Percentiles rank a stretch among this genome's conserved stretches.
Conservation (phyloP, 2,797 vertebrate genomes). For the Rhinichthys osculus region DNA sequence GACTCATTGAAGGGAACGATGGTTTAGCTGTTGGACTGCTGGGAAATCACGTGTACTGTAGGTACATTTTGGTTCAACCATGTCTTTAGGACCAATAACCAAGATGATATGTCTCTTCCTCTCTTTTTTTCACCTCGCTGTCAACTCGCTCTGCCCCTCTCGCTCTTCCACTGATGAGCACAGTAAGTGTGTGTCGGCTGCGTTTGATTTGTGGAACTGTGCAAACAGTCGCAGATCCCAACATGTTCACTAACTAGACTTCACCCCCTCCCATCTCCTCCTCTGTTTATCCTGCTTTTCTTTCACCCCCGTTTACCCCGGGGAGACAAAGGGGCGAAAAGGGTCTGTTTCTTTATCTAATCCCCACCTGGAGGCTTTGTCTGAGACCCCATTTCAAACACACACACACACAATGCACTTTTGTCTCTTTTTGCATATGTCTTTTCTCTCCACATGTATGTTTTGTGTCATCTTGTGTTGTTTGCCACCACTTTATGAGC, state of each 20-base stretch:
- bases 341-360: constrained; percentile 49
- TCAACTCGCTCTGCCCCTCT: neutral
- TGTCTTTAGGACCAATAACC: constrained; percentile 1
- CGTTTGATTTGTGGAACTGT: constrained; percentile 28
- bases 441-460: neutral
- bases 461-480: neutral
- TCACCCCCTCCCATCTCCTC: neutral
- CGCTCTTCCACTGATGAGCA: neutral
- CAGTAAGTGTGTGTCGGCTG: constrained; percentile 12
- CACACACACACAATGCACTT: constrained; percentile 15
- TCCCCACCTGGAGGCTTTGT: constrained; percentile 55
- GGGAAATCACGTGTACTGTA: neutral
- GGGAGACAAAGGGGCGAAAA: constrained; percentile 39
- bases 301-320: neutral
- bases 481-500: neutral
- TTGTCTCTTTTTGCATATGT: constrained; percentile 6
- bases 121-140: neutral
- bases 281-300: constrained; percentile 45
- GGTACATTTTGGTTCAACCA: neutral
- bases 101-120: neutral
- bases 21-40: neutral
- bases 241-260: constrained; percentile 40
- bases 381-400: constrained; percentile 8
- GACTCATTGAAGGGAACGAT: neutral
- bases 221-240: constrained; percentile 59